Percentiles rank a stretch among this genome's conserved stretches.
Evolutionary conservation across 2,797 vertebrate genomes (phyloP).

Genomic region (Hyperoplus lanceolatus): DNA sequence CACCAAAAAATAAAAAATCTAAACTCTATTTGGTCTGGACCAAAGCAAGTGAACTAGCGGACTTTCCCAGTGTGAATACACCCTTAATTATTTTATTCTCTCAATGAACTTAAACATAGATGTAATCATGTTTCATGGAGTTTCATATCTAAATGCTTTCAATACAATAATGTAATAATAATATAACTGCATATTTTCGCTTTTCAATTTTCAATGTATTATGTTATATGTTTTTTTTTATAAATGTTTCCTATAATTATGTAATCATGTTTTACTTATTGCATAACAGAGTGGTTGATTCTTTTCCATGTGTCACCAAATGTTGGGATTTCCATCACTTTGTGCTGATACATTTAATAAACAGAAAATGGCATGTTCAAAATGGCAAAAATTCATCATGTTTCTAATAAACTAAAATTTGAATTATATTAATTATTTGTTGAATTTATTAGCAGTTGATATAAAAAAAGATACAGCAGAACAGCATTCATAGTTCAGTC

Average conservation of each 20-base stretch:
- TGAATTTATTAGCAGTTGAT: neutral
- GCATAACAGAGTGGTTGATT: neutral
- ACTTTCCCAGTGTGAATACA: too few species aligned
- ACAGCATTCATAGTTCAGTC: neutral
- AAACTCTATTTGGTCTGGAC: too few species aligned
- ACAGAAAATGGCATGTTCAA: neutral
- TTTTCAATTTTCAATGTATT: neutral
- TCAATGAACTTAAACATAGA: neutral
- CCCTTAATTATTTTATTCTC: neutral
- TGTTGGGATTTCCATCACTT: neutral
- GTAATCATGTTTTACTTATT: neutral
- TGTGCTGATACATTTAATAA: neutral
- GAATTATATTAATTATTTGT: neutral
- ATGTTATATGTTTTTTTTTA: neutral
- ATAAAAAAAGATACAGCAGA: neutral
- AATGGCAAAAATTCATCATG: neutral
- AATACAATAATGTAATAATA: neutral
- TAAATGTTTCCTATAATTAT: neutral
- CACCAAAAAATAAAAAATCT: too few species aligned
- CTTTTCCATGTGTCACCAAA: neutral
- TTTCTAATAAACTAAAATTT: neutral
- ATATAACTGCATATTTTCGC: neutral
- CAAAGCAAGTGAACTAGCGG: too few species aligned
- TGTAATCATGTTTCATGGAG: neutral
- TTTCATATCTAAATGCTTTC: neutral